phyloP scores from a whole-genome alignment of 2,113 vertebrate genomes.

The Pycnonotus jocosus region DNA sequence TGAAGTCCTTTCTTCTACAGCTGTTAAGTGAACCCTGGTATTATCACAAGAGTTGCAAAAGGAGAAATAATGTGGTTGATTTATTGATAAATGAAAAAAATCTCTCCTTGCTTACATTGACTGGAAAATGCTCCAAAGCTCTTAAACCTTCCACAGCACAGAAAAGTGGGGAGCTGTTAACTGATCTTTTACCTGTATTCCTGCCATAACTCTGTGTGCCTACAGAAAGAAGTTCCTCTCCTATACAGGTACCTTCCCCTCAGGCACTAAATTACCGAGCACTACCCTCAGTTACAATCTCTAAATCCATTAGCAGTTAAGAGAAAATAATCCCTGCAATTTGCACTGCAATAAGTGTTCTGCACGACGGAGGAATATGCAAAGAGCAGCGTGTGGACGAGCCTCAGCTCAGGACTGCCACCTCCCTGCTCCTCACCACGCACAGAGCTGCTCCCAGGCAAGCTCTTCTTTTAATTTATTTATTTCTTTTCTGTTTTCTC shows the following conservation, averaged over 20 bases:
- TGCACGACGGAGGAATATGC: not conserved
- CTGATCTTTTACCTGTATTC: not conserved
- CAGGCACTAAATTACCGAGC: not conserved
- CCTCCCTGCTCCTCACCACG: conserved; percentile 40
- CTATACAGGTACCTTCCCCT: not conserved
- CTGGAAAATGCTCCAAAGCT: not conserved
- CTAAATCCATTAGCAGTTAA: conserved; percentile 49
- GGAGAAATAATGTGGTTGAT: fast-evolving
- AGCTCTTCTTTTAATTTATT: not conserved
- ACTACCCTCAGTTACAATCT: not conserved
- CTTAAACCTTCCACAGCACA: not conserved
- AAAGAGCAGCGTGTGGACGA: not conserved
- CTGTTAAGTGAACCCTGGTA: not conserved
- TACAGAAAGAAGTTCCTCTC: not conserved
- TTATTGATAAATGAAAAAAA: not conserved
- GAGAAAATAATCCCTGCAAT: conserved; percentile 59
- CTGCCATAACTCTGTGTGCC: not conserved
- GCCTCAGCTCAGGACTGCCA: conserved; percentile 62
- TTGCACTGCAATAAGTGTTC: conserved; percentile 13
- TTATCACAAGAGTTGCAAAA: not conserved
- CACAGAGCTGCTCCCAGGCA: not conserved
- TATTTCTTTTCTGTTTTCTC: not conserved
- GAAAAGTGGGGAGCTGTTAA: not conserved
- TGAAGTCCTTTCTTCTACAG: not conserved
- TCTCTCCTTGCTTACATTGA: not conserved